Base-by-base conservation (phyloP, 2,888 invertebrate species). In the Dynastes hyllus region DNA sequence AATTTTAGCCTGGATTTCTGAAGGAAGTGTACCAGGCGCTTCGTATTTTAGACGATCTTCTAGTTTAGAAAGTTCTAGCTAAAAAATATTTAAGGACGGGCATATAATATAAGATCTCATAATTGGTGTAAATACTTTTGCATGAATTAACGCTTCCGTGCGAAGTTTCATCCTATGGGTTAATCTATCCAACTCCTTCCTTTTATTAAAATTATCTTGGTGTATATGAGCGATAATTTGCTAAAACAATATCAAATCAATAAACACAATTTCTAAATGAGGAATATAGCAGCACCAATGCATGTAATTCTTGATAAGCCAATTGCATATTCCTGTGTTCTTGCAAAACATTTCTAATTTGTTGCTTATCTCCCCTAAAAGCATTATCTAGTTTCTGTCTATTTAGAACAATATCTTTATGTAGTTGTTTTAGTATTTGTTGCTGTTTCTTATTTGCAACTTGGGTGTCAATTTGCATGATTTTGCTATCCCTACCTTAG, bases 191-290 rank as follows among this genome's bases (percentile, higher is more conserved):
- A 93, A 87, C 81, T 92, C 91, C 84, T 93, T 93, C 66, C 92
- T 89, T 84, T 92, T 92, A 73, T 91, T 90, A 80, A 92, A 92
- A 85, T 92, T 93, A 81, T 92, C 92, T 86, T 93, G 93, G 81
- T 91, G 90, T 55, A 94, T 89, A 80, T 91, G 91, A 71, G 91
- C 92, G 78, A 91, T 88, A 29, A 93, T 91, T 88, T 89, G 91
- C 93, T 94, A 86, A 45, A 90, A 87, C 76, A 77, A 11, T 80
- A 67, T 29, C 22, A 22, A 16, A 22, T 58, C 2, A 55, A 16
- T 55, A 45, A 8, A 11, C n/a, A 58, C 16, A 22, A 22, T 63
- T 63, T 61, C 29, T 61, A 27, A 29, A 8, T 11, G 22, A 63
- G 11, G 8, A 9, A 63, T 63, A 2, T 32, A 11, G 0, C 11